Percentiles rank a stretch among this genome's conserved stretches.
Conservation (phyloP, 1,140 invertebrate species). For the Pseudomyrmex pallidus region DNA sequence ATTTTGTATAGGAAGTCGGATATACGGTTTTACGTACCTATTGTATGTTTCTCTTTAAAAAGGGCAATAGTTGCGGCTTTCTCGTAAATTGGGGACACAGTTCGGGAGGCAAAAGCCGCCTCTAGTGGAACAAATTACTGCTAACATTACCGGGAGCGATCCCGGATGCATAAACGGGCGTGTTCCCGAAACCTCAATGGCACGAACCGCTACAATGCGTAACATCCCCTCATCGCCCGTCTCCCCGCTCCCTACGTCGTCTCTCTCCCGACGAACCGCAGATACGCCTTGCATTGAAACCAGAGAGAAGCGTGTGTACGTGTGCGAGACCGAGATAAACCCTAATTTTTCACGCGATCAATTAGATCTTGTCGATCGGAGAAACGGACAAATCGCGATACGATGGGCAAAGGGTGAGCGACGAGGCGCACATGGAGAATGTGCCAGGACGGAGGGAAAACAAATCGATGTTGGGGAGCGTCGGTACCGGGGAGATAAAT, state of each 20-base stretch:
- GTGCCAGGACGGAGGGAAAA: neutral
- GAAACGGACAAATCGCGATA: slow-evolving; percentile 43
- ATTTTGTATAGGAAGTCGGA: neutral
- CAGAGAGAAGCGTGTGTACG: too few relatives aligned
- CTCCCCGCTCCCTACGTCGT: neutral
- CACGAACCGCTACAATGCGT: slow-evolving; percentile 45
- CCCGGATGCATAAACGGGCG: slow-evolving; percentile 59
- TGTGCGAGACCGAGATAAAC: slow-evolving; percentile 25
- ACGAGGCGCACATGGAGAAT: slow-evolving; percentile 17
- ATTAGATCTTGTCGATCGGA: slow-evolving; percentile 35
- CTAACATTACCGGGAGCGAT: slow-evolving; percentile 50
- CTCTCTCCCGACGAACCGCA: neutral
- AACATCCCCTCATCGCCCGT: slow-evolving; percentile 18
- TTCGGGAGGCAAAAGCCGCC: slow-evolving; percentile 48
- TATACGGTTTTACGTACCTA: neutral
- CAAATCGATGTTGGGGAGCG: slow-evolving; percentile 35
- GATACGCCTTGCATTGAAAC: neutral
- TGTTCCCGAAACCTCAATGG: slow-evolving; percentile 59
- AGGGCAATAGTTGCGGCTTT: slow-evolving; percentile 23
- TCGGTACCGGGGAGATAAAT: slow-evolving; percentile 28
- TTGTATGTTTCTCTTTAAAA: slow-evolving; percentile 10
- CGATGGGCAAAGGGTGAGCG: slow-evolving; percentile 34
- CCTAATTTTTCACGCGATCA: slow-evolving; percentile 47
- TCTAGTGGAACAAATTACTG: slow-evolving; percentile 55
- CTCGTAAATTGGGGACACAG: slow-evolving; percentile 45